phyloP scores from a whole-genome alignment of 92 coral and sea anemone species.

The Porites lobata region DNA sequence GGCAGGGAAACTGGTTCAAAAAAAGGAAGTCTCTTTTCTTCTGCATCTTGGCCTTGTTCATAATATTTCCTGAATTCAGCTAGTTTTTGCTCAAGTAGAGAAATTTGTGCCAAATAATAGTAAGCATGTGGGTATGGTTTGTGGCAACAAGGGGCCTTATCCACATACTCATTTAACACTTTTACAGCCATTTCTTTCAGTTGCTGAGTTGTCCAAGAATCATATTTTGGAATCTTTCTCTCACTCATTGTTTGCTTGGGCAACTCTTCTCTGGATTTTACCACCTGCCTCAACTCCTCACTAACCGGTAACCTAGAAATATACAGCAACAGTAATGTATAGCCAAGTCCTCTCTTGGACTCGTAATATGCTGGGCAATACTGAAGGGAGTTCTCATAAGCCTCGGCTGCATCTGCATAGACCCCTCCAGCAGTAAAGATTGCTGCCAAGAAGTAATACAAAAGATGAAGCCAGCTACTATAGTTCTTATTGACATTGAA shows the following conservation, averaged over 20 bases:
- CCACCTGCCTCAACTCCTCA: background rate
- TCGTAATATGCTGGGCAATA: constrained; percentile 67
- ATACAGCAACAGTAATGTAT: constrained; percentile 9
- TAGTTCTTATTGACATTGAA: constrained; percentile 62
- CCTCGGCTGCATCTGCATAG: constrained; percentile 65
- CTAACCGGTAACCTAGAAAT: background rate
- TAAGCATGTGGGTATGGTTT: constrained; percentile 78
- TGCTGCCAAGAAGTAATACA: constrained; percentile 56
- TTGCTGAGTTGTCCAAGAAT: constrained; percentile 21
- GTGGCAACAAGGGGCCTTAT: constrained; percentile 75
- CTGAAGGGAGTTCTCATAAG: constrained; percentile 69
- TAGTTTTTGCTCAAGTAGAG: background rate
- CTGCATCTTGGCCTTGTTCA: constrained; percentile 82
- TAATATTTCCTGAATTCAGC: constrained; percentile 46
- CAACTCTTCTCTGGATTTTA: background rate
- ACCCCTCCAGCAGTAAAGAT: constrained; percentile 39
- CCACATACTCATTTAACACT: constrained; percentile 58
- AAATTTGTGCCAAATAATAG: constrained; percentile 74
- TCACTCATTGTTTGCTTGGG: background rate
- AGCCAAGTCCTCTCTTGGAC: constrained; percentile 74
- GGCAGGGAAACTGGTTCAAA: constrained; percentile 39
- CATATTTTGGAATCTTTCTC: constrained; percentile 13
- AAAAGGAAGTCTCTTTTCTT: constrained; percentile 78
- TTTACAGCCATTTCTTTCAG: constrained; percentile 23
- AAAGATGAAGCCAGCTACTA: constrained; percentile 77